A percentile compares a stretch with the other conserved stretches of the same genome.
Conservation (phyloP, 1,140 invertebrate species). For the Meloidogyne hapla region DNA sequence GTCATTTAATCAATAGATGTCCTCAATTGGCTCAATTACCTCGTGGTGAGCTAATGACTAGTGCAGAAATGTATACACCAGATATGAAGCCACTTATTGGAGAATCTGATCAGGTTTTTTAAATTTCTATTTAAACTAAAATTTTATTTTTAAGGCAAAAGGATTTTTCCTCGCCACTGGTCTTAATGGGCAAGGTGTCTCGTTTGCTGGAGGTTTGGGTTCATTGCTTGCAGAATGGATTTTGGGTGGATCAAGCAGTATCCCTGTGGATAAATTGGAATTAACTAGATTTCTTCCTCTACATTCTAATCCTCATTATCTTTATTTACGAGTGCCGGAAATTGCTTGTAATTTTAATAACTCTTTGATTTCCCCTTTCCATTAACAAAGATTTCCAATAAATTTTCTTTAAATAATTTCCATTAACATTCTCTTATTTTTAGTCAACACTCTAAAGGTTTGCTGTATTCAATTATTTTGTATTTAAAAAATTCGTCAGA, state of each 20-base stretch:
- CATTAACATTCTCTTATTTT: constrained; percentile 30
- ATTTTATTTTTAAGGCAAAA: constrained; percentile 70
- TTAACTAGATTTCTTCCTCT: constrained; percentile 86
- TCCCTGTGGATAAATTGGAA: constrained; percentile 86
- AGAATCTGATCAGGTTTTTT: constrained; percentile 77
- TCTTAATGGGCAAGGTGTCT: constrained; percentile 88
- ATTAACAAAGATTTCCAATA: no score
- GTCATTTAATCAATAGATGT: constrained; percentile 79
- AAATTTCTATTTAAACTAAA: constrained; percentile 8
- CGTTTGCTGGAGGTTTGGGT: constrained; percentile 88
- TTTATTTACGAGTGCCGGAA: constrained; percentile 87
- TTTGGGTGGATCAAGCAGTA: constrained; percentile 70
- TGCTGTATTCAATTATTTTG: constrained; percentile 67
- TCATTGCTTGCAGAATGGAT: constrained; percentile 84
- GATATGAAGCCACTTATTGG: constrained; percentile 74
- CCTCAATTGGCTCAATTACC: constrained; percentile 74
- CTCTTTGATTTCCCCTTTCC: no score
- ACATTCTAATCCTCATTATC: constrained; percentile 91
- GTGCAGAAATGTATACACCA: constrained; percentile 88
- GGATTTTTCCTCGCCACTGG: constrained; percentile 94
- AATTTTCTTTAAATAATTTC: constrained; percentile 16
- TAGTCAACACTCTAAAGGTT: constrained; percentile 57
- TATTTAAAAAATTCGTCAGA: constrained; percentile 13
- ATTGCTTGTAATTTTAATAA: constrained; percentile 84
- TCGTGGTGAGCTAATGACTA: constrained; percentile 77